A percentile compares a stretch with the other conserved stretches of the same genome.
Conservation (phyloP, 1,140 invertebrate genomes). For the Trinorchestia longiramus region DNA sequence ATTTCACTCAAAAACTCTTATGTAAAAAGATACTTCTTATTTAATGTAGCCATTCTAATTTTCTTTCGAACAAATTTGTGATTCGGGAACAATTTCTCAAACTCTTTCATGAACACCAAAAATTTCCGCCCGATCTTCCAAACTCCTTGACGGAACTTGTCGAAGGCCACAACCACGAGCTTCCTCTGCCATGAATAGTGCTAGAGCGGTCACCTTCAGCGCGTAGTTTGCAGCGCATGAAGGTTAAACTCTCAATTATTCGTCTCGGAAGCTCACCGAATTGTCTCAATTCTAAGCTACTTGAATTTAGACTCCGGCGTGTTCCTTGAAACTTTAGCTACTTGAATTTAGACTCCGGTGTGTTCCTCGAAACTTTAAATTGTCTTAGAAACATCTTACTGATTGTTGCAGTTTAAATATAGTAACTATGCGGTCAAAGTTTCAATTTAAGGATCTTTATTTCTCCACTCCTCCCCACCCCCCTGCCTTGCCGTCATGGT, state of each 20-base stretch:
- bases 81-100: background rate
- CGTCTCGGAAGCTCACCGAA: background rate
- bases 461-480: too few species aligned
- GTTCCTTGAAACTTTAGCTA: background rate
- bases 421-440: background rate
- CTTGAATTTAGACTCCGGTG: background rate
- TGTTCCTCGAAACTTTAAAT: background rate
- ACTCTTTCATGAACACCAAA: background rate
- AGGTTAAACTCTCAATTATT: constrained; percentile 2
- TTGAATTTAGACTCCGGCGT: background rate
- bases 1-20: background rate
- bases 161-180: background rate
- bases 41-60: background rate
- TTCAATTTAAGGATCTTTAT: too few species aligned
- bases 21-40: background rate
- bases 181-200: background rate
- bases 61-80: background rate
- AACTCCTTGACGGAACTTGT: background rate
- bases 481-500: too few species aligned
- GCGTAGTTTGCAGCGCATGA: background rate
- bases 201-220: background rate
- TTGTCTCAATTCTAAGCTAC: background rate
- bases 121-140: background rate
- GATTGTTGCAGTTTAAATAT: background rate
- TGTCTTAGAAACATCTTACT: background rate